These are phyloP conservation scores for Calypte anna DNA, from an alignment of 2,113 vertebrate species.

Conservation along the genomic window DNA sequence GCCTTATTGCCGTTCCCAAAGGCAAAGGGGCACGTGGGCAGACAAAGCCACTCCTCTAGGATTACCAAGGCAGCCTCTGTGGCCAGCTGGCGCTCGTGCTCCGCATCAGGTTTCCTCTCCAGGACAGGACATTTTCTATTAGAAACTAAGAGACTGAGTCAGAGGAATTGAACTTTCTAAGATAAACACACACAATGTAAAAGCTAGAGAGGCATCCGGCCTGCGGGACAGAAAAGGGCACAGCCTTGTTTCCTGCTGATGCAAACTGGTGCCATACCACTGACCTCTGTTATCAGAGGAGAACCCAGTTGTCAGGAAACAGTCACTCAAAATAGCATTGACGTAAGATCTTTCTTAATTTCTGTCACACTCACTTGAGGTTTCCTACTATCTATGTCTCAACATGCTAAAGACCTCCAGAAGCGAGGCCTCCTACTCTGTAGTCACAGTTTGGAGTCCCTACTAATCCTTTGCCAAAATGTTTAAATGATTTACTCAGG, in stretches of 20 bases:
- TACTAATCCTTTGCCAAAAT: background rate
- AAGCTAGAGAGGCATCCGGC: background rate
- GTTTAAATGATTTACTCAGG: background rate
- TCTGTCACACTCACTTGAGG: background rate
- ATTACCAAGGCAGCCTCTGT: background rate
- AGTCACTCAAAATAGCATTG: background rate
- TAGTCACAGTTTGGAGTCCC: background rate
- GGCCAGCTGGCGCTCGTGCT: background rate
- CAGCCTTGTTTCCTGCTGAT: background rate
- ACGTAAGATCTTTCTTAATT: background rate
- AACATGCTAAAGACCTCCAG: background rate
- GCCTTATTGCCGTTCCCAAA: background rate
- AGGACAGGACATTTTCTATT: background rate
- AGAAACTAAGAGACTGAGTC: background rate
- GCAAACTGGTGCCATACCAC: background rate
- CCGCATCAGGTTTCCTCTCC: background rate
- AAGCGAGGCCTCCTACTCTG: background rate
- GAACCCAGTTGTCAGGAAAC: background rate
- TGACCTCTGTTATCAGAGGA: background rate
- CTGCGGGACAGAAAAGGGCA: background rate
- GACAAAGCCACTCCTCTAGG: too few relatives aligned
- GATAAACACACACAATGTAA: background rate
- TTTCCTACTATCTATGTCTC: background rate
- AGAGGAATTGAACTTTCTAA: background rate
- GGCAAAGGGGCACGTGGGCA: rapidly evolving